Evolutionary conservation across 35 echinoderm and acorn worm species (phyloP), one percentile per base, ranked within the genome.

Genomic region (Lytechinus pictus): DNA sequence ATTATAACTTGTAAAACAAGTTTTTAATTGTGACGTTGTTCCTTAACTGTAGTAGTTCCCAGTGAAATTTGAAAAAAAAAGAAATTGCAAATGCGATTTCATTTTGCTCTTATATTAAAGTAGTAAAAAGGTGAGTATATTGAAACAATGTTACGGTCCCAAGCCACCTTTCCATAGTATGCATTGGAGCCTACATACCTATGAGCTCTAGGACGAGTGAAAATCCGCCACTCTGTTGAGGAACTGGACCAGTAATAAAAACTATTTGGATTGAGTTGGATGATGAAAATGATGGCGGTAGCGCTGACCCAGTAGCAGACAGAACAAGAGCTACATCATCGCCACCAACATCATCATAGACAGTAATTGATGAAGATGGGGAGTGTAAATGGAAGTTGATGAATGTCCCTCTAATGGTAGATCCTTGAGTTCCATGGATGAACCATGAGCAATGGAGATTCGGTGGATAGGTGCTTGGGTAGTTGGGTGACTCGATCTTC

Each of bases 401-500:
- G 88, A 90, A 90, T 13, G 88, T 90, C 5, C 29, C 88, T 10
- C 44, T 90, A 21, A 90, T 90, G 8, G 88, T 90, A 54, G 29
- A 52, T 10, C 88, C 88, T 21, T 28, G 88, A 6, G 88, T 54
- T 44, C 28, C 88, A 54, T 52, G 88, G 12, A 90, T 21, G 5
- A 6, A 51, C 88, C 88, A 90, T 19, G 28, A 90, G 28, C 88
- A 90, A 21, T 54, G 88, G 29, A 52, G 88, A 90, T 90, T 90
- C 8, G 88, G 88, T 16, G 88, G 88, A 27, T 28, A 90, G 8
- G 52, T 14, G 8, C 24, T 4, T 12, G 88, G 88, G 88, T 90
- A 90, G 88, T 90, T 90, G 29, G 88, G 88, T 6, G 88, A 90
- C 88, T 90, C 52, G 1, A 90, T 90, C 29, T 12, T 90, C 29